Base-by-base conservation (phyloP, 2,888 invertebrate genomes). In the Ptilodon capucinus region DNA sequence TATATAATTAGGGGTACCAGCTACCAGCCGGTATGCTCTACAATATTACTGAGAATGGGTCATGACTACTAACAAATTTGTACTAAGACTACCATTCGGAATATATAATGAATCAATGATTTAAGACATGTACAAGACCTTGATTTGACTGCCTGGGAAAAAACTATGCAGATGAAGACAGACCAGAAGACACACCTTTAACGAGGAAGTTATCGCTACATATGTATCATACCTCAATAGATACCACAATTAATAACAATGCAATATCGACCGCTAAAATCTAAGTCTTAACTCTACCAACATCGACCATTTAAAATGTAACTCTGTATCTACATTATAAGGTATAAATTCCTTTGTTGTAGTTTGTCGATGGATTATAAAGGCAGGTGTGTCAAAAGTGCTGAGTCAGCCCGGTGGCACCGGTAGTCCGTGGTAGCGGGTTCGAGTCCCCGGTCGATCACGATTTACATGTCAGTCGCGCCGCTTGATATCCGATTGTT, bases 391-490 rank as follows among this genome's bases (percentile, higher is more conserved):
- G 78, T 51, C 48, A 70, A 78, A 81, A 74, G 17, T 76, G 91
- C 88, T 86, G 86, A 88, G 86, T 90, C 89, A 91, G 76, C 71
- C 57, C 84, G 66, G 87, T 86, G 87, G 87, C 88, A 86, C 83
- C 87, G 84, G 90, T 90, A 90, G 90, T 87, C 68, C 69, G 70
- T 83, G 78, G 90, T 90, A 91, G 91, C 91, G 71, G 76, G 80
- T 84, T 84, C 71, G 81, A 79, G 68, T 79, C 83, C 65, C 78
- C 73, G 76, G 74, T 75, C 77, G 84, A 87, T 88, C 90, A 90
- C 88, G 87, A 91, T 90, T 89, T 90, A 88, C 86, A 89, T 89
- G 90, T 90, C 90, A 89, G 81, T 79, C 71, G 79, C 81, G 64
- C 90, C 88, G 89, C 87, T 86, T 86, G 86, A 87, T 88, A 87